phyloP scores from a whole-genome alignment of 2,113 vertebrate genomes.

The Myiozetetes cayanensis region DNA sequence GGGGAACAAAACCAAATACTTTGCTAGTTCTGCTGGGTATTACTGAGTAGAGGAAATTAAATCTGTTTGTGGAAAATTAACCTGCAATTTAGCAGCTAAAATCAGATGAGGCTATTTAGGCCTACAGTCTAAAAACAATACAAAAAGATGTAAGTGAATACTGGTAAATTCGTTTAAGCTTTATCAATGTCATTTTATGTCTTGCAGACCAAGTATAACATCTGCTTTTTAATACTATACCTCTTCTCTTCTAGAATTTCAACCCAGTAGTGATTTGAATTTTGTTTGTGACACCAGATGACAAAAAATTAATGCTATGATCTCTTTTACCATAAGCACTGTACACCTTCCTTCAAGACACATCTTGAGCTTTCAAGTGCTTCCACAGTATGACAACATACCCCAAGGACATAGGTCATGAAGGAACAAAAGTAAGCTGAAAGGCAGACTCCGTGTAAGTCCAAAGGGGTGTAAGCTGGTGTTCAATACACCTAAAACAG shows the following conservation, averaged over 20 bases:
- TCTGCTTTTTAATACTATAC: neutral
- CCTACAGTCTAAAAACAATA: neutral
- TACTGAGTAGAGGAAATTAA: neutral
- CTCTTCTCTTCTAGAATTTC: neutral
- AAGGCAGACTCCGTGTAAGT: neutral
- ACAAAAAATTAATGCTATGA: neutral
- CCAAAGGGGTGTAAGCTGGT: neutral
- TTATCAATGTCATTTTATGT: neutral
- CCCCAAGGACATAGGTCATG: neutral
- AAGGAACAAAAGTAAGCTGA: neutral
- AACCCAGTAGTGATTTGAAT: neutral
- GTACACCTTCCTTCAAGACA: neutral
- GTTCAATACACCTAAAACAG: neutral
- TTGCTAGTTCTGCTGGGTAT: neutral
- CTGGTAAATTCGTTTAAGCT: neutral
- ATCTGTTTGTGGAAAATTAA: neutral
- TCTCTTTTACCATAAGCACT: neutral
- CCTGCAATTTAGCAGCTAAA: neutral
- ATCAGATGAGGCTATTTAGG: neutral
- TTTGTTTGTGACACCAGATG: neutral
- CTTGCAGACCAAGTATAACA: neutral
- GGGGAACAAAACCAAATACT: neutral
- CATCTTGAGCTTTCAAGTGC: neutral
- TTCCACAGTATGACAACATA: neutral
- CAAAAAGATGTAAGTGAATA: neutral